Conservation (phyloP, 2,888 invertebrate species). For the Strigamia maritima region DNA sequence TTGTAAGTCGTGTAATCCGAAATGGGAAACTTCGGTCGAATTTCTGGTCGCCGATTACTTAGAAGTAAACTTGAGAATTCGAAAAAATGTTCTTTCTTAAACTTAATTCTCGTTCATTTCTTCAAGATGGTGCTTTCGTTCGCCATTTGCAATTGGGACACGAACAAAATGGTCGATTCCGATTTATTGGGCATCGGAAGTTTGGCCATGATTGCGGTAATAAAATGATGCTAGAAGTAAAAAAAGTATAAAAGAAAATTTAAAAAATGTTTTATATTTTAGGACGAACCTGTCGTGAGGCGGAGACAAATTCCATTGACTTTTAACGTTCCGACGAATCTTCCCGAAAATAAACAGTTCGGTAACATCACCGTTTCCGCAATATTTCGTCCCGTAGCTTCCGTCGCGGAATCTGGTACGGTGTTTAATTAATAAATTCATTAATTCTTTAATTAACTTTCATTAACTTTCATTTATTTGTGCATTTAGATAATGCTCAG, state of each 20-base stretch:
- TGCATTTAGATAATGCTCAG: not conserved
- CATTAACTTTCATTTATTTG: not conserved
- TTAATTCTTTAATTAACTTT: too few relatives aligned
- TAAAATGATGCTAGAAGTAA: conserved; percentile 10
- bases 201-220: conserved; percentile 54
- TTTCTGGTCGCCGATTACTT: conserved; percentile 58
- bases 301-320: conserved; percentile 36
- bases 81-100: too few relatives aligned
- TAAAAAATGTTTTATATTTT: not conserved
- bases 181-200: conserved; percentile 58
- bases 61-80: conserved; percentile 48
- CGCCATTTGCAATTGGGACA: conserved; percentile 58
- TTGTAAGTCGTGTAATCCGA: conserved; percentile 54
- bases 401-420: conserved; percentile 48
- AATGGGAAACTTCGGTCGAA: conserved; percentile 57
- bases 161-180: conserved; percentile 55
- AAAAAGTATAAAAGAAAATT: not conserved
- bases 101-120: not conserved
- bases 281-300: conserved; percentile 8
- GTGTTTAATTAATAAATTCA: not conserved
- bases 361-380: conserved; percentile 55
- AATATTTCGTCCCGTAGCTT: conserved; percentile 56
- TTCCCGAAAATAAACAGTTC: not conserved
- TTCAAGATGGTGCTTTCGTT: conserved; percentile 36
- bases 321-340: conserved; percentile 12